Percentiles rank a stretch among this genome's conserved stretches.
phyloP scores from a whole-genome alignment of 1,140 invertebrate species.

The Nephotettix cincticeps region DNA sequence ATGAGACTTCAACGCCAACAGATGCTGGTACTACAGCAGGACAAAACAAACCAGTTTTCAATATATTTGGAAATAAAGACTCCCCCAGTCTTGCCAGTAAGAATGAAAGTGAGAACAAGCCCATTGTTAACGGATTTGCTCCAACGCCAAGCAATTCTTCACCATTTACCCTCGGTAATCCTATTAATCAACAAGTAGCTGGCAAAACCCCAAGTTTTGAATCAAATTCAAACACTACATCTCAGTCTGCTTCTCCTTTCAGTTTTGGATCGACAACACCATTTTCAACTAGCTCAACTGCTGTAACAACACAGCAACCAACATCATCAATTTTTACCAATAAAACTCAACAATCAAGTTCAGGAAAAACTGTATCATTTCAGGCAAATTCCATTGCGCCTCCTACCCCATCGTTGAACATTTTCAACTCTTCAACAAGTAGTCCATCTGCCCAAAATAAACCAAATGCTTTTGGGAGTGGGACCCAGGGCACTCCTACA shows the following conservation, averaged over 20 bases:
- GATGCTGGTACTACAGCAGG: not conserved
- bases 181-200: not conserved
- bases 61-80: conserved; percentile 4
- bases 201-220: not conserved
- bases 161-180: not conserved
- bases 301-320: not conserved
- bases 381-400: too few species aligned
- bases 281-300: not conserved
- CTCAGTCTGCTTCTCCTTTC: not conserved
- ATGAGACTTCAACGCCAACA: not conserved
- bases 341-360: not conserved
- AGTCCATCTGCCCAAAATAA: too few species aligned
- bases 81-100: not conserved
- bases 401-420: too few species aligned
- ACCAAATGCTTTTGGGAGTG: too few species aligned
- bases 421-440: too few species aligned
- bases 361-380: too few species aligned
- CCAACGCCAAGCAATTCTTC: not conserved
- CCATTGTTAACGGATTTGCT: not conserved
- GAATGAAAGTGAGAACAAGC: not conserved
- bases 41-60: not conserved
- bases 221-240: not conserved
- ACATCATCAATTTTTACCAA: not conserved
- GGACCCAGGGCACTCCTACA: too few species aligned
- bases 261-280: not conserved